Percentiles rank a stretch among this genome's conserved stretches.
Conservation (phyloP, 2,797 vertebrate genomes). For the Oryzias dopingdopingensis region DNA sequence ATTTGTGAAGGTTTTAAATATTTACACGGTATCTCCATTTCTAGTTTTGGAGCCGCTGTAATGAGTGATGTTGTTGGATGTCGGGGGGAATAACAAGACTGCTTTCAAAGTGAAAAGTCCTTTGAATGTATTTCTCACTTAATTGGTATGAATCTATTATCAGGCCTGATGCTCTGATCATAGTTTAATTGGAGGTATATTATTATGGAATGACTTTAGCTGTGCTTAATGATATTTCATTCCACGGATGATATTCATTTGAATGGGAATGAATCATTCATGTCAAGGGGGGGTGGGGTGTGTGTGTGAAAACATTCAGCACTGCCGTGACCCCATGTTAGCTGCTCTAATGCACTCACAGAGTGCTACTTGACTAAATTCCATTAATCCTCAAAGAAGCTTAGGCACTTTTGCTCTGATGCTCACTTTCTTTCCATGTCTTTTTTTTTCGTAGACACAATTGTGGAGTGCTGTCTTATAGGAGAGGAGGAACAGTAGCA, state of each 20-base stretch:
- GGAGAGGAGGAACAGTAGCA: conserved; percentile 56
- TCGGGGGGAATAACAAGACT: conserved; percentile 79
- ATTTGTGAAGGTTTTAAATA: conserved; percentile 85
- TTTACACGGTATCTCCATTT: conserved; percentile 80
- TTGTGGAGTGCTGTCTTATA: conserved; percentile 72
- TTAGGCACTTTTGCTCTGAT: conserved; percentile 69
- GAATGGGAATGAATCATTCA: conserved; percentile 72
- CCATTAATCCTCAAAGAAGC: conserved; percentile 77
- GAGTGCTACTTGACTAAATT: conserved; percentile 74
- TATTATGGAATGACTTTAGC: conserved; percentile 68
- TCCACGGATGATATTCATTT: conserved; percentile 68
- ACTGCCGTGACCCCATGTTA: conserved; percentile 62
- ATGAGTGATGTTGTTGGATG: conserved; percentile 81
- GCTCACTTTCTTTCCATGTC: conserved; percentile 63
- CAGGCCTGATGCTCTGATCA: conserved; percentile 75
- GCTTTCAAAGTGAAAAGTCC: conserved; percentile 82
- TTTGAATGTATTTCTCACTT: conserved; percentile 81
- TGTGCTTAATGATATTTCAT: conserved; percentile 61
- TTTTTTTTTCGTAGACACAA: conserved; percentile 63
- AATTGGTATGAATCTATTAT: conserved; percentile 82
- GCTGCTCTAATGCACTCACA: conserved; percentile 64
- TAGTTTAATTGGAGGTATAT: conserved; percentile 79
- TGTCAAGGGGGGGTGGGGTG: conserved; percentile 46
- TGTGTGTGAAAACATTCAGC: conserved; percentile 59
- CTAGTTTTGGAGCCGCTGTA: conserved; percentile 76